phyloP scores from a whole-genome alignment of 1,140 invertebrate genomes.

The Cotesia vestalis region DNA sequence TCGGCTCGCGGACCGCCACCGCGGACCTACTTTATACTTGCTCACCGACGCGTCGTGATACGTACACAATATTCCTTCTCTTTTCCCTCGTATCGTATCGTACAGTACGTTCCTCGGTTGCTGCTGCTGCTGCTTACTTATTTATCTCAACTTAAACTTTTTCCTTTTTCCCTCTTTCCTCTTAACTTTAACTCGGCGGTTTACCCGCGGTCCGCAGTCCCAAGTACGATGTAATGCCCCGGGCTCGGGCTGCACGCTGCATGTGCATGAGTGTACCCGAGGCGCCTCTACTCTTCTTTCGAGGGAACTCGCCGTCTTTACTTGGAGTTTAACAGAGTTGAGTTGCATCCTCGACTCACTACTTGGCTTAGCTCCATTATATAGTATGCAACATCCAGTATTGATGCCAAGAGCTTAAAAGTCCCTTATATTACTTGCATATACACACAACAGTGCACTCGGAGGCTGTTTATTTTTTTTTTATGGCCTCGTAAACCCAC shows the following conservation, averaged over 20 bases:
- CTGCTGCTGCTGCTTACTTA: constrained; percentile 33
- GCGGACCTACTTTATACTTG: constrained; percentile 55
- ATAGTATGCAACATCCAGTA: too few relatives aligned
- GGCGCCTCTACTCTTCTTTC: constrained; percentile 4
- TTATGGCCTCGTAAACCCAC: constrained; percentile 25
- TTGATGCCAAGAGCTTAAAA: background rate
- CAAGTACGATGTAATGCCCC: too few relatives aligned
- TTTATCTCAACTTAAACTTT: constrained; percentile 24
- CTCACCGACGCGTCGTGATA: constrained; percentile 36
- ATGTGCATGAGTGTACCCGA: constrained; percentile 28
- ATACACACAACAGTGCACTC: background rate
- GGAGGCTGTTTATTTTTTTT: constrained; percentile 20
- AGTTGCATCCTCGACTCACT: too few relatives aligned
- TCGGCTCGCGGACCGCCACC: constrained; percentile 37
- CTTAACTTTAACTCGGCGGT: too few relatives aligned
- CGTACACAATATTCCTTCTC: constrained; percentile 24
- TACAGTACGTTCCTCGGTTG: background rate
- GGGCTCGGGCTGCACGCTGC: too few relatives aligned
- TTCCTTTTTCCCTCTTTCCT: too few relatives aligned
- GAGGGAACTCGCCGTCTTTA: too few relatives aligned
- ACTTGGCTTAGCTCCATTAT: too few relatives aligned
- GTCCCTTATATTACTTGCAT: background rate
- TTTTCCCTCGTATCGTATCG: background rate
- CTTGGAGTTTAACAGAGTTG: too few relatives aligned
- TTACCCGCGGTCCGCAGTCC: too few relatives aligned